Evolutionary conservation across 2,113 vertebrate genomes (phyloP).

Genomic region (Etheostoma spectabile): DNA sequence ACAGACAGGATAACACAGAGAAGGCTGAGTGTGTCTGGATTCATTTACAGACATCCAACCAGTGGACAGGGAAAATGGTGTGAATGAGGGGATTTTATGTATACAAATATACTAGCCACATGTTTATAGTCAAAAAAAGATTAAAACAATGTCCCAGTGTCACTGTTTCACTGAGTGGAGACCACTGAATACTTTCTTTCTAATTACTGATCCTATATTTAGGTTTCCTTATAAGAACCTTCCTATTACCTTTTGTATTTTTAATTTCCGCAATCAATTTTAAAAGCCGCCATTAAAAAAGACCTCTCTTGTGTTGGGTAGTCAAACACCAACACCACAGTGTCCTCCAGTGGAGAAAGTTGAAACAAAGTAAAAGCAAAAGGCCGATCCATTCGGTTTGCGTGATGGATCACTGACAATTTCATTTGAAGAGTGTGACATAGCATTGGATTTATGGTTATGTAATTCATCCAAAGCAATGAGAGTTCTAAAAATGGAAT

Average conservation of each 20-base stretch:
- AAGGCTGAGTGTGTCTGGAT: conserved; percentile 40
- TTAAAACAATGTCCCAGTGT: conserved; percentile 35
- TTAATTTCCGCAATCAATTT: conserved; percentile 41
- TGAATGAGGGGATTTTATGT: conserved; percentile 19
- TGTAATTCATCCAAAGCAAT: conserved; percentile 40
- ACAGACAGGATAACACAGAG: conserved; percentile 32
- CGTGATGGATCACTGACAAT: conserved; percentile 29
- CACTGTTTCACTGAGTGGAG: not conserved
- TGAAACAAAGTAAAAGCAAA: conserved; percentile 38
- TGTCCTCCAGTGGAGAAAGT: conserved; percentile 69
- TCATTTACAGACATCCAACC: conserved; percentile 30
- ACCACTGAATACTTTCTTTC: conserved; percentile 20
- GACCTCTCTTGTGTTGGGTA: not conserved
- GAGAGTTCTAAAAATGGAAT: conserved; percentile 43
- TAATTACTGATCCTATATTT: conserved; percentile 41
- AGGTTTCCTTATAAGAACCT: conserved; percentile 19
- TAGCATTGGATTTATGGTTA: conserved; percentile 18
- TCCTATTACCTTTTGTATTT: conserved; percentile 25
- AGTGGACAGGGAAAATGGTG: conserved; percentile 1
- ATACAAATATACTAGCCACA: not conserved
- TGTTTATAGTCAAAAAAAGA: conserved; percentile 29
- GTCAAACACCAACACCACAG: conserved; percentile 57
- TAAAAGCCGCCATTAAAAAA: conserved; percentile 24
- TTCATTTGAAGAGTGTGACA: conserved; percentile 21
- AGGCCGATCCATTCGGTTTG: conserved; percentile 9